Evolutionary conservation across 2,888 invertebrate genomes (phyloP).

Genomic region (Ellobium chinense): DNA sequence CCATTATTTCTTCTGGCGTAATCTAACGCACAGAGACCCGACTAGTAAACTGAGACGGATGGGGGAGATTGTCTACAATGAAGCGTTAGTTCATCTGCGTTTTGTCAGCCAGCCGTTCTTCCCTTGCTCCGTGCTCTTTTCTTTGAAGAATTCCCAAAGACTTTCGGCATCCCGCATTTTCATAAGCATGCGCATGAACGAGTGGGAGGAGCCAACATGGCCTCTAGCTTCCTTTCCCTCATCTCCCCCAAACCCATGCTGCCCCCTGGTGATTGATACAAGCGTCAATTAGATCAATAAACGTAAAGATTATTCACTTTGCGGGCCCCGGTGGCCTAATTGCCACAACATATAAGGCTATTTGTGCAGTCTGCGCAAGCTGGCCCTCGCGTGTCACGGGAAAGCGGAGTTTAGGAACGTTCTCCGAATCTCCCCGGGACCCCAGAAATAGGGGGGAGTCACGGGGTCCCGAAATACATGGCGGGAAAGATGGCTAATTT

Average conservation of each 20-base stretch:
- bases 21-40: background rate
- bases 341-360: background rate
- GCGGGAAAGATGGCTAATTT: conserved; percentile 9
- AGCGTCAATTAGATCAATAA: conserved; percentile 1
- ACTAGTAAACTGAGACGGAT: background rate
- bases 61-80: background rate
- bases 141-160: no score
- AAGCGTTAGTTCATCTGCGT: background rate
- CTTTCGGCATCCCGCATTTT: background rate
- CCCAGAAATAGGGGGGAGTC: background rate
- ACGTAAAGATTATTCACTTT: background rate
- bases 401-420: background rate
- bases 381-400: background rate
- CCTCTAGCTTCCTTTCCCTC: no score
- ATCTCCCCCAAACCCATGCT: background rate
- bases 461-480: conserved; percentile 16
- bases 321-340: background rate
- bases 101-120: background rate
- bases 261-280: conserved; percentile 1
- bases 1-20: background rate
- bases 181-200: background rate
- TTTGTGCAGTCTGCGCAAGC: background rate
- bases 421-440: background rate
- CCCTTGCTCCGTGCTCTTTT: background rate
- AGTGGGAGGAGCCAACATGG: background rate